Percentiles rank a stretch among this genome's conserved stretches.
Conservation (phyloP, 2,888 invertebrate species). For the Microplitis deprimator region DNA sequence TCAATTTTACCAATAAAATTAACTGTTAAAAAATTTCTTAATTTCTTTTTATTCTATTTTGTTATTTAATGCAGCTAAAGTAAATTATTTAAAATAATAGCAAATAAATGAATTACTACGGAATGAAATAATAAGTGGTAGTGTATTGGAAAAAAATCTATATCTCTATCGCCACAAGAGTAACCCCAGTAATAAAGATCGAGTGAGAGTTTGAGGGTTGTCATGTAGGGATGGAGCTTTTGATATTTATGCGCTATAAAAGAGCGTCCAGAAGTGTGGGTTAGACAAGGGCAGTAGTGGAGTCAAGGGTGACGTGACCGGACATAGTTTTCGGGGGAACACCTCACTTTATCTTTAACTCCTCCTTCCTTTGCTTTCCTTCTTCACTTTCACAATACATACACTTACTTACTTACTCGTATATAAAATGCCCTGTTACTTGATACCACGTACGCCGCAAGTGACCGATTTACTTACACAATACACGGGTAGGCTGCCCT, state of each 20-base stretch:
- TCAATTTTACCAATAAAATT: background rate
- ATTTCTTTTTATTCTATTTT: too few species aligned
- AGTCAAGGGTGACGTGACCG: slow-evolving; percentile 67
- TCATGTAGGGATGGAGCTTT: slow-evolving; percentile 57
- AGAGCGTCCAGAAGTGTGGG: slow-evolving; percentile 60
- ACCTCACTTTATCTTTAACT: slow-evolving; percentile 1
- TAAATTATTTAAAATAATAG: background rate
- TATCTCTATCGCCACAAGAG: slow-evolving; percentile 52
- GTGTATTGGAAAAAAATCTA: slow-evolving; percentile 47
- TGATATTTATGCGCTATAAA: slow-evolving; percentile 71
- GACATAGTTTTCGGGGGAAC: slow-evolving; percentile 64
- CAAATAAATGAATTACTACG: background rate
- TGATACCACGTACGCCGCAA: background rate
- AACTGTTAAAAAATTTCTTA: too few species aligned
- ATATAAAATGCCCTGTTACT: slow-evolving; percentile 45
- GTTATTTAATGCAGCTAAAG: too few species aligned
- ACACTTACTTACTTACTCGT: slow-evolving; percentile 64
- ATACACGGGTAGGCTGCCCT: slow-evolving; percentile 35
- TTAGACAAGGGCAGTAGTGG: slow-evolving; percentile 36
- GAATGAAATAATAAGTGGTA: background rate
- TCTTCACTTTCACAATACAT: slow-evolving; percentile 56
- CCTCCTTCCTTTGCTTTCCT: background rate
- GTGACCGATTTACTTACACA: slow-evolving; percentile 28
- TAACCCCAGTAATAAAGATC: slow-evolving; percentile 67
- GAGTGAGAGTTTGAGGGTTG: slow-evolving; percentile 17